Conservation (phyloP, 2,797 vertebrate species). For the Leptoclinus maculatus region DNA sequence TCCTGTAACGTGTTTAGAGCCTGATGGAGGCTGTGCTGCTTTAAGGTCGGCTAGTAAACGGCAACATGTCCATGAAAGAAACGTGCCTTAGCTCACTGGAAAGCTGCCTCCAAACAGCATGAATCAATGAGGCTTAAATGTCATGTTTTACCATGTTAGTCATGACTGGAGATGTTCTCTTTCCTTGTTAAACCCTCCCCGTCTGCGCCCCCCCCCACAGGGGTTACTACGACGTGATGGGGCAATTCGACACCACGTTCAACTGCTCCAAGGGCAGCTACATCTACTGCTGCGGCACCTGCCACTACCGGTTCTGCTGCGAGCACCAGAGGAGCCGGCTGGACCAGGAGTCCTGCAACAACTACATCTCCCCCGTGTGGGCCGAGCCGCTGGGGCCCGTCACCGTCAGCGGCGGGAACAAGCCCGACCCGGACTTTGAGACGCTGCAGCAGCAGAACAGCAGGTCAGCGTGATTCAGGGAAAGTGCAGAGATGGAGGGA, state of each 20-base stretch:
- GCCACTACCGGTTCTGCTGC: slow-evolving; percentile 95
- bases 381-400: slow-evolving; percentile 82
- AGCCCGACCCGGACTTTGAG: slow-evolving; percentile 82
- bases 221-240: slow-evolving; percentile 94
- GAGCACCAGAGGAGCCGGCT: slow-evolving; percentile 89
- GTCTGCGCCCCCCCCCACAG: slow-evolving; percentile 48
- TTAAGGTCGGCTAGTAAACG: too few relatives aligned
- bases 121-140: not conserved
- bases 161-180: not conserved
- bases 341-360: slow-evolving; percentile 90
- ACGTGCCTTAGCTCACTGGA: not conserved
- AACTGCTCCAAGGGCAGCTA: slow-evolving; percentile 92
- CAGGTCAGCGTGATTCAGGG: slow-evolving; percentile 64
- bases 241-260: slow-evolving; percentile 92
- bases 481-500: not conserved
- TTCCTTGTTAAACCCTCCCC: not conserved
- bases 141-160: not conserved
- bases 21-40: too few relatives aligned
- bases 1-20: too few relatives aligned
- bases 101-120: not conserved
- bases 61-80: not conserved
- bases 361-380: slow-evolving; percentile 89
- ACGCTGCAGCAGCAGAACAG: slow-evolving; percentile 85
- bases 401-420: slow-evolving; percentile 73
- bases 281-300: slow-evolving; percentile 95